Conservation (phyloP, 2,797 vertebrate species). For the Hippopotamyrus pictus region DNA sequence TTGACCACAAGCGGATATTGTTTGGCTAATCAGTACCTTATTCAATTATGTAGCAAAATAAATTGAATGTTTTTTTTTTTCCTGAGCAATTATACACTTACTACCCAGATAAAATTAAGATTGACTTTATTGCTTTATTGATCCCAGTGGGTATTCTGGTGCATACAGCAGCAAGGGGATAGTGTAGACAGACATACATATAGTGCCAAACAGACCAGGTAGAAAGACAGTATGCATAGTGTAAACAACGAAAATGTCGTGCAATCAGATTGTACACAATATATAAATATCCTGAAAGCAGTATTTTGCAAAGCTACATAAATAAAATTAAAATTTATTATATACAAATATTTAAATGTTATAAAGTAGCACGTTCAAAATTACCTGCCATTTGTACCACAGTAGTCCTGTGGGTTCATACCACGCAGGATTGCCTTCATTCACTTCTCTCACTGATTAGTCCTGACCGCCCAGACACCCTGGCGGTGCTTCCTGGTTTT, state of each 20-base stretch:
- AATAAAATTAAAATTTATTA: background rate
- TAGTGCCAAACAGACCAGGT: background rate
- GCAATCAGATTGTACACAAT: background rate
- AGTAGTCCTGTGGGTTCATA: background rate
- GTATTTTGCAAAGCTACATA: background rate
- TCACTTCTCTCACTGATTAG: background rate
- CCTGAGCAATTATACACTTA: background rate
- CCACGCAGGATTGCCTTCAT: background rate
- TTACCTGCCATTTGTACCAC: background rate
- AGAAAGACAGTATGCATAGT: background rate
- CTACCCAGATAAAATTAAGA: background rate
- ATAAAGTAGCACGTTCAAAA: background rate
- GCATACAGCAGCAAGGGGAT: background rate
- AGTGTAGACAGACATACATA: background rate
- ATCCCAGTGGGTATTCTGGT: background rate
- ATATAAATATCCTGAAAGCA: background rate
- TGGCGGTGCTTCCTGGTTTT: background rate
- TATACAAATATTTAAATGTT: background rate
- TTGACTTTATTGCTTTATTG: background rate
- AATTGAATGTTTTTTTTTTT: background rate
- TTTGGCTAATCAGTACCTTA: background rate
- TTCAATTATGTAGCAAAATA: background rate
- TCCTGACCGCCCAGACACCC: background rate
- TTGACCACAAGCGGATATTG: background rate
- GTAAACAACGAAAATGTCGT: background rate